These are phyloP conservation scores for Drosophila triauraria DNA, from an alignment of 1,140 invertebrate genomes.

Conservation along the genomic window DNA sequence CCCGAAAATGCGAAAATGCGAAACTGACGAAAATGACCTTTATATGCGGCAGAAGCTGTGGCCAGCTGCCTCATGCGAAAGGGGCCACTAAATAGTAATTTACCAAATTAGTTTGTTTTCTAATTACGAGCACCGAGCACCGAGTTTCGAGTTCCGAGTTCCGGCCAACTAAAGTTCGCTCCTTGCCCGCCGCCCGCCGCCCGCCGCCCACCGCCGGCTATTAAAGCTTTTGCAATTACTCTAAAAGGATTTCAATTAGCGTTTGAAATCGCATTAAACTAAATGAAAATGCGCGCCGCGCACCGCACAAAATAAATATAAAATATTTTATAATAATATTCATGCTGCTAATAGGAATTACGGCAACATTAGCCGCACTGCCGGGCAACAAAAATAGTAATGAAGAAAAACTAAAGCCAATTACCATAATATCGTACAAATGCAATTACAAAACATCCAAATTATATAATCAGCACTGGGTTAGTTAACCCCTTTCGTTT, in stretches of 20 bases:
- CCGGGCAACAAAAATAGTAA: neutral
- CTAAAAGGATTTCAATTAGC: constrained; percentile 81
- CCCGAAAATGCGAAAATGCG: constrained; percentile 16
- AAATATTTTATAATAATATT: constrained; percentile 44
- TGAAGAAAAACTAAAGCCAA: constrained; percentile 41
- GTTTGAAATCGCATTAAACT: constrained; percentile 61
- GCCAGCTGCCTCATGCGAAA: constrained; percentile 55
- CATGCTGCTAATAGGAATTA: constrained; percentile 48
- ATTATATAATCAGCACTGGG: constrained; percentile 29
- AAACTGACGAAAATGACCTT: constrained; percentile 64
- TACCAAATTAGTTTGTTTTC: constrained; percentile 80
- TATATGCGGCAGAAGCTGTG: constrained; percentile 62
- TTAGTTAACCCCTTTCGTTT: constrained; percentile 11
- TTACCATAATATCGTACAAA: constrained; percentile 67
- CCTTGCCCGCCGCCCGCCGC: constrained; percentile 25
- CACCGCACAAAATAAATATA: constrained; percentile 30
- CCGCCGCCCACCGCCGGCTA: constrained; percentile 31
- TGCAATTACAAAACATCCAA: constrained; percentile 69
- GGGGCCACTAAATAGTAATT: constrained; percentile 78
- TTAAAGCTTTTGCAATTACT: constrained; percentile 74
- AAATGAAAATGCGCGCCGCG: constrained; percentile 42
- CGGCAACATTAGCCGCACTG: constrained; percentile 34
- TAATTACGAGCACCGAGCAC: constrained; percentile 41
- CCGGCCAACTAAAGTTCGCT: constrained; percentile 20
- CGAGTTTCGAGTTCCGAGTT: neutral